A percentile compares a stretch with the other conserved stretches of the same genome.
These are phyloP conservation scores for Aptenodytes patagonicus DNA, from an alignment of 2,113 vertebrate genomes.

Conservation along the genomic window DNA sequence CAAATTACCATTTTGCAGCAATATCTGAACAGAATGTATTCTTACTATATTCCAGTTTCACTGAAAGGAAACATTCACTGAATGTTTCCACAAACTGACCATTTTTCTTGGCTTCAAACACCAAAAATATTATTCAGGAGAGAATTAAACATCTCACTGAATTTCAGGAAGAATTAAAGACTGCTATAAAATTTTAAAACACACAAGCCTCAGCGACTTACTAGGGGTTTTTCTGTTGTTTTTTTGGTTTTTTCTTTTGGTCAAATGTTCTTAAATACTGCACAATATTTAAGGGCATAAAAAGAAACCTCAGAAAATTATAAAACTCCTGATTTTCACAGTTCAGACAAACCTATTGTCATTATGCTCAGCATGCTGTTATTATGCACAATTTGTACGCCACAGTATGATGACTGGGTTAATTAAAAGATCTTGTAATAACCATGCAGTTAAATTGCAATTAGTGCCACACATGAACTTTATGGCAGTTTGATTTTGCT, in stretches of 20 bases:
- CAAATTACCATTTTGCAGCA: background rate
- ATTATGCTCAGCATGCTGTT: conserved; percentile 23
- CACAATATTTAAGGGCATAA: background rate
- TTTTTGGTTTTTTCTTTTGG: background rate
- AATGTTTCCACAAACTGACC: background rate
- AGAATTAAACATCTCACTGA: background rate
- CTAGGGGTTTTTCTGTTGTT: background rate
- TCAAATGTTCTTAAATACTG: background rate
- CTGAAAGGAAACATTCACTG: background rate
- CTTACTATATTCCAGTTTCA: background rate
- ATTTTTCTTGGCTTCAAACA: background rate
- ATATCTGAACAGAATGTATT: background rate
- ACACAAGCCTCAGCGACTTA: background rate
- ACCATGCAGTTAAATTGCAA: conserved; percentile 53
- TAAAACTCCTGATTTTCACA: conserved; percentile 15
- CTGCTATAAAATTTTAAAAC: background rate
- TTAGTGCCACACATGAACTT: conserved; percentile 51
- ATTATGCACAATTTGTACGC: conserved; percentile 41
- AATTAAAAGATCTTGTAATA: conserved; percentile 64
- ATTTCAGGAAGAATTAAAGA: background rate
- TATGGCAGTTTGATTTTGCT: conserved; percentile 27
- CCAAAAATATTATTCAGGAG: background rate
- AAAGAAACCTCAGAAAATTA: background rate
- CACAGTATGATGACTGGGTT: conserved; percentile 47
- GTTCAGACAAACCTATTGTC: conserved; percentile 20